Conservation (phyloP, 1,140 invertebrate genomes). For the Lepidurus arcticus region DNA sequence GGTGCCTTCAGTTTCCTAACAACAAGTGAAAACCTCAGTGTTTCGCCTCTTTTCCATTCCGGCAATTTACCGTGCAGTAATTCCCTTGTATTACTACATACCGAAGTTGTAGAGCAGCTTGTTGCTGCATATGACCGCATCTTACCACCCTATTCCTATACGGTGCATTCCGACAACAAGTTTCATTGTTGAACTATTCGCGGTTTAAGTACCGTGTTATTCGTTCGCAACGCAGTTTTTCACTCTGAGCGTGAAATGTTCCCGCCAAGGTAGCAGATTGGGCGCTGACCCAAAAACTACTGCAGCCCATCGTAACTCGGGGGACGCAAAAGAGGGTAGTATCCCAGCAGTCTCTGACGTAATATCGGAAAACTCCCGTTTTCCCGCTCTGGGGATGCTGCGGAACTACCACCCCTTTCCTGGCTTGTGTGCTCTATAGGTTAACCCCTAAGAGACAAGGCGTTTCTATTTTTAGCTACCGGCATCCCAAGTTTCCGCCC, state of each 20-base stretch:
- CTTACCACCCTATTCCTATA: too few species aligned
- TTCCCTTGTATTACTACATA: too few species aligned
- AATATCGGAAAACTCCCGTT: neutral
- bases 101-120: too few species aligned
- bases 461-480: conserved; percentile 9
- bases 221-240: neutral
- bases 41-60: too few species aligned
- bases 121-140: too few species aligned
- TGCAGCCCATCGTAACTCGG: neutral
- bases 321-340: neutral
- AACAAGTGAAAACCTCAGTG: too few species aligned
- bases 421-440: neutral
- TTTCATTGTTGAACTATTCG: too few species aligned
- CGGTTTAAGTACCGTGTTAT: neutral
- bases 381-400: neutral
- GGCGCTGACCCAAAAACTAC: conserved; percentile 4
- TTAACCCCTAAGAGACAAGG: neutral
- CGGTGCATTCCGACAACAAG: too few species aligned
- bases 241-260: neutral
- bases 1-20: too few species aligned
- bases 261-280: neutral
- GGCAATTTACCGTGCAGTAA: too few species aligned
- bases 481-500: conserved; percentile 5
- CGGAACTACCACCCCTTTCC: neutral
- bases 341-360: conserved; percentile 14